Base-by-base conservation (phyloP, 2,113 vertebrate species). In the Candoia aspera region DNA sequence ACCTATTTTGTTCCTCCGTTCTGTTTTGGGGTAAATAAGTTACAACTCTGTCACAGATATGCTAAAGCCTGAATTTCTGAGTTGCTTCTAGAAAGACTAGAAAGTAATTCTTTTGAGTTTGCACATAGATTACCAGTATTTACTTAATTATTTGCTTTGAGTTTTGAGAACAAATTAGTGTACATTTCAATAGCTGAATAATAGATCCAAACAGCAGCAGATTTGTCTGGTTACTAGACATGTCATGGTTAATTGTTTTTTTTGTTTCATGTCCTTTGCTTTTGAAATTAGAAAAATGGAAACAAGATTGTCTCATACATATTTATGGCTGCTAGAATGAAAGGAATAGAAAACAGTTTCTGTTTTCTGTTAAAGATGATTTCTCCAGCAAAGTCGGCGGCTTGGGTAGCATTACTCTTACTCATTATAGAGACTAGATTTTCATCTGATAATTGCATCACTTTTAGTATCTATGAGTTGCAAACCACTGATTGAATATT, bases 341-440 rank as follows among this genome's bases (percentile, higher is more conserved):
- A 94, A 90, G 46, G 91, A 94, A 90, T 97, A 97, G 97, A 96
- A 97, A 95, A 94, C 89, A 89, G 84, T 88, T 94, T 93, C 91
- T 6, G 0, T 90, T 95, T 96, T 97, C 94, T 94, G 95, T 93
- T 94, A 90, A 95, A 94, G 94, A 29, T 96, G 96, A 86, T 94
- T 96, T 95, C 68, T 96, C 90, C 73, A 91, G 94, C 96, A 92
- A 92, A 95, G 96, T 96, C 94, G 59, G 84, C n/a, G 93, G 92
- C 94, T 93, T 97, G 97, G 97, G 97, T 97, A 97, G 97, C 95
- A 97, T 96, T 64, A 53, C 58, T 90, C 90, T 96, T 96, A 55
- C 96, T 97, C 93, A 94, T 85, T 96, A 91, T 93, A 95, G 83
- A 0, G 86, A 29, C 92, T 92, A 91, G 93, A 93, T 95, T 97